Conservation (phyloP, 2,888 invertebrate species). For the Ormyrus rosae region DNA sequence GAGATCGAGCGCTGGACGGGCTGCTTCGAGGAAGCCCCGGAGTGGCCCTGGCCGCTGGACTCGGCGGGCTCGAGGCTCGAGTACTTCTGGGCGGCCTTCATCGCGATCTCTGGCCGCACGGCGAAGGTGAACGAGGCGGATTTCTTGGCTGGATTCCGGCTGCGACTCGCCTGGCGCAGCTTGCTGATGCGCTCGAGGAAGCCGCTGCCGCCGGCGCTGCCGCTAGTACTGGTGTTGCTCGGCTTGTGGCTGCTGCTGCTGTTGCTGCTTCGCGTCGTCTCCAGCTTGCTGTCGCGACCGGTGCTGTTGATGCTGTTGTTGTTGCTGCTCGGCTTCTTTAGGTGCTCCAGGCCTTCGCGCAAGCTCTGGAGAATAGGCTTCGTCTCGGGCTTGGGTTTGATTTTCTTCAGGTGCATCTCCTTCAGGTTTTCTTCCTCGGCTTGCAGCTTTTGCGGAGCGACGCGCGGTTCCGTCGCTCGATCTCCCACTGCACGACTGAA, state of each 20-base stretch:
- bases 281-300: conserved; percentile 34
- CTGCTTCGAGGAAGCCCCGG: conserved; percentile 62
- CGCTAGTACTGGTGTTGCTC: conserved; percentile 59
- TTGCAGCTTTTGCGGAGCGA: conserved; percentile 70
- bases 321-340: conserved; percentile 64
- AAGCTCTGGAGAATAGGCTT: conserved; percentile 72
- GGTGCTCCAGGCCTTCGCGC: conserved; percentile 70
- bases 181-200: conserved; percentile 72
- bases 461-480: conserved; percentile 73
- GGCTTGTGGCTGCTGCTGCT: not conserved
- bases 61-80: conserved; percentile 71
- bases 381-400: conserved; percentile 71
- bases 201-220: conserved; percentile 69
- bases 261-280: conserved; percentile 24
- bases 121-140: conserved; percentile 76
- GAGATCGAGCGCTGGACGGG: conserved; percentile 73
- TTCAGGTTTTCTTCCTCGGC: conserved; percentile 66
- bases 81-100: conserved; percentile 68
- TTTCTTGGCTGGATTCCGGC: conserved; percentile 73
- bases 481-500: conserved; percentile 72
- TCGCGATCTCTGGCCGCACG: conserved; percentile 70
- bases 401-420: conserved; percentile 72
- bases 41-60: conserved; percentile 20
- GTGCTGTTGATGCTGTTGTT: conserved; percentile 17
- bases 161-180: conserved; percentile 69